Evolutionary conservation across 2,888 invertebrate genomes (phyloP), one percentile per base, ranked within the genome.

Genomic region (Dynastes hyllus): DNA sequence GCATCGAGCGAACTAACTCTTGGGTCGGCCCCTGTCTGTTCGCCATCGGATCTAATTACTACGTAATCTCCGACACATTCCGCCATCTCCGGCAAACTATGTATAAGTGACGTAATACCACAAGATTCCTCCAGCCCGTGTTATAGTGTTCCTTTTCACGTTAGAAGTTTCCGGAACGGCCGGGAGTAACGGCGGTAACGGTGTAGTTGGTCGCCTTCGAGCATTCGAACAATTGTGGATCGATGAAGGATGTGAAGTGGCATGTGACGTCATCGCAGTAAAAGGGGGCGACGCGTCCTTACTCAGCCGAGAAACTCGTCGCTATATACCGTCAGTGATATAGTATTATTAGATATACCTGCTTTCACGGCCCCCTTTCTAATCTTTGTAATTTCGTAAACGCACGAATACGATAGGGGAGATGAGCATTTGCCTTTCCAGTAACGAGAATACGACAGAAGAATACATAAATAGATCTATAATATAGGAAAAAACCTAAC

Each of bases 141-240:
- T 73, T 58, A 73, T 73, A 73, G 58, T 73, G 58, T 73, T 73
- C 58, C 58, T 73, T 37, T 73, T 70, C 53, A 53, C 70, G 55
- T 55, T 58, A 55, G 77, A 77, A 66, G 77, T 51, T 77, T 77
- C 73, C 58, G 40, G 58, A 73, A 73, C 73, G 40, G 40, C 61
- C 40, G 73, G 32, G 55, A 58, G 73, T 73, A 67, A 67, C 67
- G 45, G 45, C 73, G 73, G 73, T 73, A 73, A 73, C 73, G 58
- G 37, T 73, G 58, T 73, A 73, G 73, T 73, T 71, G 71, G 71
- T 61, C 73, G 73, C 67, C 66, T 77, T 77, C 75, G 77, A 81
- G 80, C 81, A 82, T 82, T 82, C 80, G 80, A 82, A 81, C 81
- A 83, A 82, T 81, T 81, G 78, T 78, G 81, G 80, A 82, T 82